Percentiles rank a stretch among this genome's conserved stretches.
Conservation (phyloP, 2,113 vertebrate genomes). For the Catharus minimus region DNA sequence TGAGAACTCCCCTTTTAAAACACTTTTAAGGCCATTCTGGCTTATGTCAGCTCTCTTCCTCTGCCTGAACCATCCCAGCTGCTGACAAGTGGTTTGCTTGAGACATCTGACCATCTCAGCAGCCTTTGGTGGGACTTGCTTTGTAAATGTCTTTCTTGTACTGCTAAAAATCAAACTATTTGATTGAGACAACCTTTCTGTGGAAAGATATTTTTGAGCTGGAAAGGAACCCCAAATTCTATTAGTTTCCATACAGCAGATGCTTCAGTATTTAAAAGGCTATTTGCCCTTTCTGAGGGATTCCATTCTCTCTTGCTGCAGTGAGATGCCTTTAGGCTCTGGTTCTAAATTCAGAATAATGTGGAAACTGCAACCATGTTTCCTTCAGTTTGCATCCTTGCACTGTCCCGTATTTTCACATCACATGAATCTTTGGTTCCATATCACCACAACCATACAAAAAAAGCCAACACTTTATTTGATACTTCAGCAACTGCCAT, state of each 20-base stretch:
- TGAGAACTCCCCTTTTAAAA: not conserved
- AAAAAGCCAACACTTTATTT: slow-evolving; percentile 16
- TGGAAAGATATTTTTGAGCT: not conserved
- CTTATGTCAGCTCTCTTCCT: not conserved
- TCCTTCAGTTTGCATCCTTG: not conserved
- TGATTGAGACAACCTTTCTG: not conserved
- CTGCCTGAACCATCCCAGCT: not conserved
- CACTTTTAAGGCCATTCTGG: not conserved
- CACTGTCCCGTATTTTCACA: not conserved
- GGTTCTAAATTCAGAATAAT: not conserved
- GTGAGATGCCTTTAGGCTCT: not conserved
- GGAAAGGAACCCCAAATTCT: not conserved
- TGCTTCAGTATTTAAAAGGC: not conserved
- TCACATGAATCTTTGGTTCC: slow-evolving; percentile 39
- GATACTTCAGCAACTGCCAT: not conserved
- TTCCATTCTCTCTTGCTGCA: not conserved
- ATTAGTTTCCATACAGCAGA: not conserved
- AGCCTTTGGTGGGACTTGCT: not conserved
- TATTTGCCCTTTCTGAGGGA: not conserved
- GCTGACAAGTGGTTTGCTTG: rapidly evolving
- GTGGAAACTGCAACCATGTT: not conserved
- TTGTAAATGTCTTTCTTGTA: not conserved
- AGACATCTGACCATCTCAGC: not conserved
- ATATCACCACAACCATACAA: slow-evolving; percentile 25
- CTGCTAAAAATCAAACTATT: not conserved